A percentile compares a stretch with the other conserved stretches of the same genome.
phyloP scores from a whole-genome alignment of 2,888 invertebrate genomes.

The Pemphredon lugubris region DNA sequence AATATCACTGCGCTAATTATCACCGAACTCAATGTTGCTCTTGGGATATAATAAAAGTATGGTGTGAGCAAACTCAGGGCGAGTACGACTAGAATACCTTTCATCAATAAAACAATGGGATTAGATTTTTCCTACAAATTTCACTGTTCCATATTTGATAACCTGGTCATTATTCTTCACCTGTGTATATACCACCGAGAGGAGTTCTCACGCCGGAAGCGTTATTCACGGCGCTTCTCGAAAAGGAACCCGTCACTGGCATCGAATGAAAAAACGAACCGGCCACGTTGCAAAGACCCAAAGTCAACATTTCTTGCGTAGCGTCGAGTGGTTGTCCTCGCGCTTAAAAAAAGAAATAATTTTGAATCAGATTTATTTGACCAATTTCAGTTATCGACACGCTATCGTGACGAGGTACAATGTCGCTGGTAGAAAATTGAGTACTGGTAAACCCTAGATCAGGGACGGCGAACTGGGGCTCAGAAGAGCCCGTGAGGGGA shows the following conservation, averaged over 20 bases:
- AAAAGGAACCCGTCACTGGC: slow-evolving; percentile 89
- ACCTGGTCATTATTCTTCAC: slow-evolving; percentile 78
- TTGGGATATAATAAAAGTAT: slow-evolving; percentile 88
- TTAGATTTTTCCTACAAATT: neutral
- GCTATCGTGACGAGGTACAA: no score
- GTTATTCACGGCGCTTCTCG: slow-evolving; percentile 90
- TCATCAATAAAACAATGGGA: no score
- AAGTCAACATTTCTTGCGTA: slow-evolving; percentile 90
- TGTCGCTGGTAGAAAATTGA: no score
- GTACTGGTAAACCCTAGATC: no score
- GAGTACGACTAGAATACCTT: slow-evolving; percentile 87
- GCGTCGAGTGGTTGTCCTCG: slow-evolving; percentile 88
- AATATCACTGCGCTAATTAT: slow-evolving; percentile 90
- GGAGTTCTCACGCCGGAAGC: slow-evolving; percentile 90
- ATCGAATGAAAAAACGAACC: slow-evolving; percentile 90
- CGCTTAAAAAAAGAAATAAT: slow-evolving; percentile 83
- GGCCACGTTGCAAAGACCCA: slow-evolving; percentile 88
- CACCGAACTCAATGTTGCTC: slow-evolving; percentile 86
- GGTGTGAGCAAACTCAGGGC: slow-evolving; percentile 88
- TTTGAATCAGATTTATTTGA: no score
- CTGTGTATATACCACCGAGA: slow-evolving; percentile 88
- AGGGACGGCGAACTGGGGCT: no score
- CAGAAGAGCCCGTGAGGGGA: no score
- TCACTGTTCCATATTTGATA: neutral
- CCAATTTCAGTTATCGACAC: no score